Conservation (phyloP, 64 coral and sea anemone species). For the Stichodactyla helianthus region DNA sequence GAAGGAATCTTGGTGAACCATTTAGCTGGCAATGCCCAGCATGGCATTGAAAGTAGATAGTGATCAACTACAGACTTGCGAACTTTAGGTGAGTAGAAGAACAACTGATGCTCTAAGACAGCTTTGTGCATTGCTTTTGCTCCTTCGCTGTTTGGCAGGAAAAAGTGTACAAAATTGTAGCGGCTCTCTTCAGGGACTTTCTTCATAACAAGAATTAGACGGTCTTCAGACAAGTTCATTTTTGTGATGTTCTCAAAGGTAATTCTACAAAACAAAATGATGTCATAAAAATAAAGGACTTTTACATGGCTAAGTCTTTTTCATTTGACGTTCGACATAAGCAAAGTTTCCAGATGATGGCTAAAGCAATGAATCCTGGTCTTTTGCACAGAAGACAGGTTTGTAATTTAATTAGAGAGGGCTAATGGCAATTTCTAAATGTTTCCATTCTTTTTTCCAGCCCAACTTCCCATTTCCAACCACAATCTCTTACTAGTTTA, state of each 20-base stretch:
- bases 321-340: too few relatives aligned
- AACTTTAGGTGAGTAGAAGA: slow-evolving; percentile 93
- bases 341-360: too few relatives aligned
- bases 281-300: neutral
- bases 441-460: too few relatives aligned
- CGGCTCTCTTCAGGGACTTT: slow-evolving; percentile 59
- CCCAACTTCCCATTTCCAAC: too few relatives aligned
- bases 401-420: too few relatives aligned
- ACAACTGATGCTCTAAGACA: slow-evolving; percentile 90
- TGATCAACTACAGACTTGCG: slow-evolving; percentile 89
- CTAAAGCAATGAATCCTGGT: too few relatives aligned
- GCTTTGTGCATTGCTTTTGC: slow-evolving; percentile 98
- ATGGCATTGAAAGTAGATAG: slow-evolving; percentile 83
- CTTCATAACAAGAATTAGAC: slow-evolving; percentile 95
- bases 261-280: slow-evolving; percentile 57
- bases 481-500: too few relatives aligned
- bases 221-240: slow-evolving; percentile 94
- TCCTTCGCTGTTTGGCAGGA: slow-evolving; percentile 73
- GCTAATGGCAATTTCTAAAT: too few relatives aligned
- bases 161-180: slow-evolving; percentile 96
- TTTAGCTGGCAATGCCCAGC: slow-evolving; percentile 96
- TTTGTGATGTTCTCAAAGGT: slow-evolving; percentile 93
- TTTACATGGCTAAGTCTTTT: neutral
- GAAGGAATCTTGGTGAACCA: slow-evolving; percentile 83
- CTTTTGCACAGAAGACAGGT: too few relatives aligned